Conservation (phyloP, 2,797 vertebrate genomes). For the Epinephelus coioides region DNA sequence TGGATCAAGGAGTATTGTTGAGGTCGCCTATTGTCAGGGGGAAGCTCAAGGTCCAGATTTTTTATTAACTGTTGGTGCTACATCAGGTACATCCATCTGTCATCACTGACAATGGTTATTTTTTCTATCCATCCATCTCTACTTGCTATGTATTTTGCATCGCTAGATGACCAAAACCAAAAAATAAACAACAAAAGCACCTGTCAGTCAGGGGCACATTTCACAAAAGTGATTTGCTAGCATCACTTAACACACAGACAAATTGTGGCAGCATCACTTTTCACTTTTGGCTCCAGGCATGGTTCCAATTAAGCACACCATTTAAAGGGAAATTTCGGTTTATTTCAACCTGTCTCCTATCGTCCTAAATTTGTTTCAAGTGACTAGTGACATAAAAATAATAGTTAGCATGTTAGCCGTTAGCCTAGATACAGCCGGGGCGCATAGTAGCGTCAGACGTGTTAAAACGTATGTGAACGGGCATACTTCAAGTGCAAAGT, state of each 20-base stretch:
- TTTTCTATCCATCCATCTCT: not conserved
- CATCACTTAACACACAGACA: not conserved
- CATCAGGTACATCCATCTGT: constrained; percentile 24
- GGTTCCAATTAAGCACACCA: not conserved
- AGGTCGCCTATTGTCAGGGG: not conserved
- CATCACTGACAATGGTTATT: not conserved
- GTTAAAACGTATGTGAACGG: no score
- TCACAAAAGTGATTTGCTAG: constrained; percentile 4
- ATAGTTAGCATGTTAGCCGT: no score
- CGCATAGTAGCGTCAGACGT: no score
- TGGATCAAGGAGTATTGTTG: not conserved
- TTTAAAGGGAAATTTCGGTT: not conserved
- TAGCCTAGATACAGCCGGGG: no score
- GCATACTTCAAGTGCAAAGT: no score
- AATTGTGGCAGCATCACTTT: not conserved
- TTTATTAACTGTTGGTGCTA: not conserved
- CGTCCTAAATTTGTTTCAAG: no score
- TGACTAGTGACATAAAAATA: no score
- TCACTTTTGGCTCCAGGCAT: not conserved
- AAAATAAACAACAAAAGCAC: not conserved
- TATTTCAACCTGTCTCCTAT: no score
- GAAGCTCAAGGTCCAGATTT: not conserved
- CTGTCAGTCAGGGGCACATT: constrained; percentile 1
- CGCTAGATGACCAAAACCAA: constrained; percentile 19
- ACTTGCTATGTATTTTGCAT: not conserved